Percentiles rank a stretch among this genome's conserved stretches.
Evolutionary conservation across 2,113 vertebrate genomes (phyloP).

Genomic region (Empidonax traillii): DNA sequence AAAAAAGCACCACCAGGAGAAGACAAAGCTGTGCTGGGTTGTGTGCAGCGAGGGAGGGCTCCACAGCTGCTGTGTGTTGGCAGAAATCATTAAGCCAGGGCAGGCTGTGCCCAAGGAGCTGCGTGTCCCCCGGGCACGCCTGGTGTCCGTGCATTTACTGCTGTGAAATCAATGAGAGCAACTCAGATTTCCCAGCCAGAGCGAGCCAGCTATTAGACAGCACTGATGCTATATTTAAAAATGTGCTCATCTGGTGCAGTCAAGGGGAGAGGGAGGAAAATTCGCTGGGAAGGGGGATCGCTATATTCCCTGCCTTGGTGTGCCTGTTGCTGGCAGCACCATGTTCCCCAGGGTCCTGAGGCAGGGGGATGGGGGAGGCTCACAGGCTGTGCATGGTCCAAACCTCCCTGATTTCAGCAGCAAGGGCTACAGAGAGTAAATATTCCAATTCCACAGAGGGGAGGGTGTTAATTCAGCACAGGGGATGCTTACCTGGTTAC

Average conservation of each 20-base stretch:
- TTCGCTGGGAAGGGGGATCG: not conserved
- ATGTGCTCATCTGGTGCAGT: not conserved
- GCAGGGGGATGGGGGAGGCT: rapidly evolving
- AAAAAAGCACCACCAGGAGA: not conserved
- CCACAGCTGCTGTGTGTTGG: rapidly evolving
- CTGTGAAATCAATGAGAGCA: not conserved
- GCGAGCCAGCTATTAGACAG: not conserved
- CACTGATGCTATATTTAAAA: not conserved
- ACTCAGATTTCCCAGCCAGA: not conserved
- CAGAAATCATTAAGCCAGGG: not conserved
- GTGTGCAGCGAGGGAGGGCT: not conserved
- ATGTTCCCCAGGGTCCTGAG: rapidly evolving
- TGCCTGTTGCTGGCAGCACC: not conserved
- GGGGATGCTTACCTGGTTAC: not conserved
- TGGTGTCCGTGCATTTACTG: not conserved
- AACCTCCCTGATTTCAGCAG: not conserved
- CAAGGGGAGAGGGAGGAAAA: not conserved
- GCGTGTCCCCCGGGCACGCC: not conserved
- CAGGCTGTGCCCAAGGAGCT: not conserved
- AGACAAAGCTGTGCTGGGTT: not conserved
- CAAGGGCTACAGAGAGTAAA: not conserved
- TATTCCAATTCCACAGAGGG: rapidly evolving
- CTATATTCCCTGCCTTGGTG: rapidly evolving
- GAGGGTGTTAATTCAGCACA: not conserved
- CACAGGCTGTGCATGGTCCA: rapidly evolving